Evolutionary conservation across 2,113 vertebrate species (phyloP), one percentile per base, ranked within the genome.

Genomic region (Romanogobio albipinnatus): DNA sequence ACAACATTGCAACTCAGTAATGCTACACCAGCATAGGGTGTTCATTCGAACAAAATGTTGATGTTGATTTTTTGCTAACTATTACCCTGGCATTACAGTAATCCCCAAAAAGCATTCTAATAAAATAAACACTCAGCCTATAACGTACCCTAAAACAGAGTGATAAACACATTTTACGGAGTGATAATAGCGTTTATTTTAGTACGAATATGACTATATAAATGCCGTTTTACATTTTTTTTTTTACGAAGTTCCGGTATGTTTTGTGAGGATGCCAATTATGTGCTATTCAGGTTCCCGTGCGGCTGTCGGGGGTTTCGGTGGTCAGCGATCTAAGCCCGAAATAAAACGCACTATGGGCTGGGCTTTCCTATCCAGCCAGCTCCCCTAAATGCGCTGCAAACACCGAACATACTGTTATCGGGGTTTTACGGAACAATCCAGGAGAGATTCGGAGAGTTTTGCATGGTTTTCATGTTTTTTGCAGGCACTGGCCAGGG

Each of bases 261-360:
- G 87, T 82, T 83, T 84, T 85, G 85, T 83, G 87, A 87, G 84
- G 81, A 22, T 89, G 90, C 86, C 89, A 89, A 88, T 91, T 91
- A 91, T 88, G 91, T 82, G 81, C 81, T 93, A 93, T 93, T 92
- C 93, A 93, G 93, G 93, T 94, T 94, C 93, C 93, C 89, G 92
- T 91, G 83, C 82, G 39, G 43, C 71, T 58, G 86, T 79, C 58
- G 84, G 86, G 79, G 82, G 82, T 76, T 79, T 87, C 58, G 86
- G 66, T 84, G 84, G 77, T 59, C 82, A 85, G 62, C 88, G 51
- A 77, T 70, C 82, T 76, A 84, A 56, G 49, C 9, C 61, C 45
- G 22, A 71, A 76, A 84, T 51, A 80, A 76, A 58, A 78, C 24
- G 4, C 62, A 84, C 59, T 56, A 39, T 53, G 61, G 24, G 29